Evolutionary conservation across 2,113 vertebrate genomes (phyloP).

Genomic region (Bungarus multicinctus): DNA sequence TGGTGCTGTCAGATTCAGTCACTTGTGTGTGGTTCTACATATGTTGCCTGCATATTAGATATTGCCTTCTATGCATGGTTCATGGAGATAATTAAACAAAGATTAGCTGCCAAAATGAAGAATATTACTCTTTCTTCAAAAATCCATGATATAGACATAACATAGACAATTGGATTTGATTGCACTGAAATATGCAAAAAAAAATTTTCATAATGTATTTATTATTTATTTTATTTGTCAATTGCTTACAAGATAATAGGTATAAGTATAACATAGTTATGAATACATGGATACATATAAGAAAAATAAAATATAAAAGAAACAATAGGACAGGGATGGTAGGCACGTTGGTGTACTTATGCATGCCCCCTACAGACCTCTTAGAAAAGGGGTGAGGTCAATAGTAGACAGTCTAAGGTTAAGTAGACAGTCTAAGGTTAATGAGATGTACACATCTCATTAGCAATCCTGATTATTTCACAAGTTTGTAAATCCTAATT

Average conservation of each 20-base stretch:
- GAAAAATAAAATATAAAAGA: no score
- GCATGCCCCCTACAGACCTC: no score
- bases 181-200: conserved; percentile 20
- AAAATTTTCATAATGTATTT: no score
- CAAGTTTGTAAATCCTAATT: conserved; percentile 53
- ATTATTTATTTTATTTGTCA: no score
- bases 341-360: no score
- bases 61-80: background rate
- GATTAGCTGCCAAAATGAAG: conserved; percentile 32
- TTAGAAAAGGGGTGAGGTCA: no score
- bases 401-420: no score
- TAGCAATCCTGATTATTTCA: conserved; percentile 44
- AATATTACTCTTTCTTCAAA: conserved; percentile 8
- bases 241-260: no score
- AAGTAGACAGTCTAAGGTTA: no score
- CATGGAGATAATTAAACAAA: background rate
- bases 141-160: conserved; percentile 10
- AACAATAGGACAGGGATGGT: no score
- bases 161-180: background rate
- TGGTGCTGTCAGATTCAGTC: background rate
- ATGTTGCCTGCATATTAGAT: background rate
- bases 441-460: conserved; percentile 36
- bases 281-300: no score
- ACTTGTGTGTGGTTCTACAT: background rate
- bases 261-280: no score